Base-by-base conservation (phyloP, 2,888 invertebrate species). In the Liodrosophila aerea region DNA sequence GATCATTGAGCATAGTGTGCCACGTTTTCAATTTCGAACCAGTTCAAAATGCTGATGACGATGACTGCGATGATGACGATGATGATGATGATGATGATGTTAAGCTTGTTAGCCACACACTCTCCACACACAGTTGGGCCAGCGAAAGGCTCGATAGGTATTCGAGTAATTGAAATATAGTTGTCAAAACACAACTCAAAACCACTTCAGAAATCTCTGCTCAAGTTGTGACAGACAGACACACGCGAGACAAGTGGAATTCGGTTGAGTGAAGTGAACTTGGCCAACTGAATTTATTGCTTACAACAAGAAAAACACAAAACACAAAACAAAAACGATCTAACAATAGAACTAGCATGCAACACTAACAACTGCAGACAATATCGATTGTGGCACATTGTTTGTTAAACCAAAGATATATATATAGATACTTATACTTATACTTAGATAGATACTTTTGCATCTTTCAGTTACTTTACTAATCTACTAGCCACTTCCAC, bases 181-280 rank as follows among this genome's bases (percentile, higher is more conserved):
- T 68, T 68, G 68, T 68, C 68, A 68, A 68, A 68, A 64, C 58
- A 68, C 30, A 22, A 53, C 68, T 67, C 39, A 45, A 63, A 66
- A 46, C 40, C 50, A 51, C 67, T 67, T 53, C 40, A 57, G 57
- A 62, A 62, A 49, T 53, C 57, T 50, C 37, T 30, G 52, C 33
- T 47, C 34, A 29, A 30, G 29, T 44, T 67, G 57, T 68, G 67
- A 68, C 68, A 67, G 63, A 30, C 63, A 58, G 68, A 64, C 68
- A 67, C 57, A 30, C 63, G 53, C 58, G 50, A 41, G 63, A 54
- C 68, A 67, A 58, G 43, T 50, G 57, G 49, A 50, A 58, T 67
- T 62, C 46, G 33, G 2, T 27, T 22, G 31, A 40, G 29, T 39
- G 36, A 15, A 46, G 41, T 37, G 43, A 57, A 34, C 12, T 31